A percentile compares a stretch with the other conserved stretches of the same genome.
Evolutionary conservation across 1,140 invertebrate genomes (phyloP).

Genomic region (Drosophila biarmipes): DNA sequence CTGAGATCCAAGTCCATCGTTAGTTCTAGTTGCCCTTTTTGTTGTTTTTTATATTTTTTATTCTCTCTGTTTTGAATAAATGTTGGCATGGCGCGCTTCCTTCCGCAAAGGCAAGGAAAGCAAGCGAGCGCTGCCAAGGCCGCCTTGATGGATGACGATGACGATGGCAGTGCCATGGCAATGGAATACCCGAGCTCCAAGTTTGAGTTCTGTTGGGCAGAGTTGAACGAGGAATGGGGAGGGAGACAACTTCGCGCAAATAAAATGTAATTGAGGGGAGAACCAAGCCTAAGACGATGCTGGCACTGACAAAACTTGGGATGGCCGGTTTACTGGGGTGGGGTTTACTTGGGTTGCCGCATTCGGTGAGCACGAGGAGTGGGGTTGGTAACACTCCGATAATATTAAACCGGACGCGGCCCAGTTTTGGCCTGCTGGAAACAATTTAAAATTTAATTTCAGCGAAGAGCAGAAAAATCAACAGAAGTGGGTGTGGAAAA

Average conservation of each 20-base stretch:
- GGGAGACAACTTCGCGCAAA: slow-evolving; percentile 60
- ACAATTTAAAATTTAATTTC: slow-evolving; percentile 79
- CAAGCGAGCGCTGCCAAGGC: slow-evolving; percentile 21
- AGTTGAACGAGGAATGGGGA: not conserved
- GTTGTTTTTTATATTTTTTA: slow-evolving; percentile 49
- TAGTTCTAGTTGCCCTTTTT: slow-evolving; percentile 64
- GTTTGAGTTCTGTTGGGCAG: slow-evolving; percentile 7
- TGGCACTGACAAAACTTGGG: slow-evolving; percentile 33
- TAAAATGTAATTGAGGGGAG: slow-evolving; percentile 76
- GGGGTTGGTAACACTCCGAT: slow-evolving; percentile 22
- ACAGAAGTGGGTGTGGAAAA: slow-evolving; percentile 47
- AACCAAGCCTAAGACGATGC: slow-evolving; percentile 46
- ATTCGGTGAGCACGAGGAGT: not conserved
- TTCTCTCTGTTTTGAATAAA: slow-evolving; percentile 54
- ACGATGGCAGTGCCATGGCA: slow-evolving; percentile 46
- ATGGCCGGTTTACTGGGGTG: slow-evolving; percentile 12
- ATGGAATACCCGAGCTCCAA: slow-evolving; percentile 45
- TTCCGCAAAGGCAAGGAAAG: slow-evolving; percentile 32
- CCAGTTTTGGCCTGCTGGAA: slow-evolving; percentile 37
- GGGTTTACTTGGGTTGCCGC: slow-evolving; percentile 9
- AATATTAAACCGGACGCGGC: slow-evolving; percentile 42
- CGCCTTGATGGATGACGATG: slow-evolving; percentile 55
- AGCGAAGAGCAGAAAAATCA: slow-evolving; percentile 65
- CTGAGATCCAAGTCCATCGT: slow-evolving; percentile 15
- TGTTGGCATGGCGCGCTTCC: slow-evolving; percentile 63